Percentiles rank a stretch among this genome's conserved stretches.
phyloP scores from a whole-genome alignment of 2,888 invertebrate species.

The Adineta ricciae region DNA sequence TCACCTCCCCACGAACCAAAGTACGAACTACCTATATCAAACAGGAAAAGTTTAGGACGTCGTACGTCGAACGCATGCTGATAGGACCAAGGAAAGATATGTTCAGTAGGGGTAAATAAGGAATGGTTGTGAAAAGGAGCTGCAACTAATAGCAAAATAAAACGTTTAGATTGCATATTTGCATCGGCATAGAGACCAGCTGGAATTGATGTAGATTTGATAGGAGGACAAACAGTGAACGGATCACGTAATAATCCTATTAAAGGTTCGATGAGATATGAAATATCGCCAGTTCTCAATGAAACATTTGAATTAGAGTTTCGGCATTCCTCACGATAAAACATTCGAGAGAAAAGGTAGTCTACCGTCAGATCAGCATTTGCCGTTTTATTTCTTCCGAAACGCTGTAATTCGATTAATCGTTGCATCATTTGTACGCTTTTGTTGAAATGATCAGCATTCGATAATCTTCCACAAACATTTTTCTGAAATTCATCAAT shows the following conservation, averaged over 20 bases:
- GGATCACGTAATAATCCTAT: neutral
- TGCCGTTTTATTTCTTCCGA: no score
- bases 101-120: no score
- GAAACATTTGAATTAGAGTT: neutral
- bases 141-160: no score
- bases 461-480: neutral
- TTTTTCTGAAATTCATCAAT: neutral
- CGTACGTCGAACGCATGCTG: no score
- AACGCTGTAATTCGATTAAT: neutral
- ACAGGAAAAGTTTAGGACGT: no score
- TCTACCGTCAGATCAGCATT: neutral
- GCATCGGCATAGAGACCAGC: no score
- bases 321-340: neutral
- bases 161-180: no score
- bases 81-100: no score
- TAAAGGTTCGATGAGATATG: neutral
- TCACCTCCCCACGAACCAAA: no score
- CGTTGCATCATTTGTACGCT: neutral
- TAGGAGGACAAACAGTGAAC: neutral
- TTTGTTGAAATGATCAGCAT: neutral
- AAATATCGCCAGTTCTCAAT: neutral
- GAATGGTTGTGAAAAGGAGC: no score
- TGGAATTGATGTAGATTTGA: no score
- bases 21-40: no score
- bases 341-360: neutral